A percentile compares a stretch with the other conserved stretches of the same genome.
phyloP scores from a whole-genome alignment of 2,888 invertebrate genomes.

The Meloe dianella region DNA sequence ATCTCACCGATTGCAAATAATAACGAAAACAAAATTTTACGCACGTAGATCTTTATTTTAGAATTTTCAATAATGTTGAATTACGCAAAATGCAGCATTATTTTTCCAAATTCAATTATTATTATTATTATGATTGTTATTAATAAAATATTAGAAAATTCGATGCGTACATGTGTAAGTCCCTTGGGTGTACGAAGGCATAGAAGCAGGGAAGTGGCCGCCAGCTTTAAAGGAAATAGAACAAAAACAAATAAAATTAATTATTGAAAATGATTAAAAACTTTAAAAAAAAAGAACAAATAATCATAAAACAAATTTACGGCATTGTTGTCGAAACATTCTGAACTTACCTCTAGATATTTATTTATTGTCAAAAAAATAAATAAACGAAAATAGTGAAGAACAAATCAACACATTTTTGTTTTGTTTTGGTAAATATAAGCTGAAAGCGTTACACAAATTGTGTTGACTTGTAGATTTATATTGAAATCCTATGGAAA shows the following conservation, averaged over 20 bases:
- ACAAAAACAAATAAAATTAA: constrained; percentile 54
- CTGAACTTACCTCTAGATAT: background rate
- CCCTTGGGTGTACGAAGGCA: constrained; percentile 82
- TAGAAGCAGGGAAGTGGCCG: constrained; percentile 82
- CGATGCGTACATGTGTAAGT: constrained; percentile 85
- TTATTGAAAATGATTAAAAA: constrained; percentile 39
- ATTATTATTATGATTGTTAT: too few relatives aligned
- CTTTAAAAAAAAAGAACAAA: constrained; percentile 10
- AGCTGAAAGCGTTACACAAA: background rate
- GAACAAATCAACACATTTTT: background rate
- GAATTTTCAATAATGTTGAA: background rate
- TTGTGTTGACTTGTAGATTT: background rate
- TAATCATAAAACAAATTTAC: background rate
- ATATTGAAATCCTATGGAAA: background rate
- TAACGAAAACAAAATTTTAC: constrained; percentile 21
- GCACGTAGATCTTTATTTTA: constrained; percentile 24
- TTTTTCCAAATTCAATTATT: too few relatives aligned
- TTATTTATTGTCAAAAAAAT: background rate
- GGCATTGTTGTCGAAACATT: background rate
- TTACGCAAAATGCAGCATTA: constrained; percentile 32
- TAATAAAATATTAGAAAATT: too few relatives aligned
- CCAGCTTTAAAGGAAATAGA: constrained; percentile 64
- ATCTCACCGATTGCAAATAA: background rate
- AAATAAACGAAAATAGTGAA: background rate
- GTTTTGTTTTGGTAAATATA: too few relatives aligned